Evolutionary conservation across 2,113 vertebrate species (phyloP).

Genomic region (Antennarius striatus): DNA sequence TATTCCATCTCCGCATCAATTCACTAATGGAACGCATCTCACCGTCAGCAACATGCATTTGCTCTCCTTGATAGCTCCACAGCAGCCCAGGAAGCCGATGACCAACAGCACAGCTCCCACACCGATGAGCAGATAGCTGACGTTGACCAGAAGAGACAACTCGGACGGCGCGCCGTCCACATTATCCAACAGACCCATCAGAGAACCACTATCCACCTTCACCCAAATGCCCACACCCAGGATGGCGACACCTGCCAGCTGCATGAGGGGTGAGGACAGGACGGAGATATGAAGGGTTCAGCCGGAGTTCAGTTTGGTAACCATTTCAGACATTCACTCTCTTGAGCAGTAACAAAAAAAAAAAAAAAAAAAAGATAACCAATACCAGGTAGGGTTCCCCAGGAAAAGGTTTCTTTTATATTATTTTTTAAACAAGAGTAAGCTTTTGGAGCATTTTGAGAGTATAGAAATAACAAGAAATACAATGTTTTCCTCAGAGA

Average conservation of each 20-base stretch:
- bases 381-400: too few species aligned
- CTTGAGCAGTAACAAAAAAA: too few species aligned
- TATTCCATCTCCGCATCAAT: too few species aligned
- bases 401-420: too few species aligned
- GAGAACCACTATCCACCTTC: constrained; percentile 78
- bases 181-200: constrained; percentile 64
- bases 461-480: not conserved
- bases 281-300: too few species aligned
- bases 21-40: constrained; percentile 15
- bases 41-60: constrained; percentile 82
- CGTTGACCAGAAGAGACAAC: constrained; percentile 69
- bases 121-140: constrained; percentile 80
- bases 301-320: too few species aligned
- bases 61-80: constrained; percentile 80
- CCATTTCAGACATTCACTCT: too few species aligned
- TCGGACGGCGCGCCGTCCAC: not conserved
- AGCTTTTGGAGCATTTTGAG: not conserved
- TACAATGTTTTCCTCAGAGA: too few species aligned
- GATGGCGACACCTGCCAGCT: constrained; percentile 79
- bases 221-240: constrained; percentile 83
- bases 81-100: constrained; percentile 85
- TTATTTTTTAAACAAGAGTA: too few species aligned
- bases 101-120: constrained; percentile 76
- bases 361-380: too few species aligned
- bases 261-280: not conserved